Conservation (phyloP, 2,888 invertebrate genomes). For the Scaptodrosophila latifasciaeformis region DNA sequence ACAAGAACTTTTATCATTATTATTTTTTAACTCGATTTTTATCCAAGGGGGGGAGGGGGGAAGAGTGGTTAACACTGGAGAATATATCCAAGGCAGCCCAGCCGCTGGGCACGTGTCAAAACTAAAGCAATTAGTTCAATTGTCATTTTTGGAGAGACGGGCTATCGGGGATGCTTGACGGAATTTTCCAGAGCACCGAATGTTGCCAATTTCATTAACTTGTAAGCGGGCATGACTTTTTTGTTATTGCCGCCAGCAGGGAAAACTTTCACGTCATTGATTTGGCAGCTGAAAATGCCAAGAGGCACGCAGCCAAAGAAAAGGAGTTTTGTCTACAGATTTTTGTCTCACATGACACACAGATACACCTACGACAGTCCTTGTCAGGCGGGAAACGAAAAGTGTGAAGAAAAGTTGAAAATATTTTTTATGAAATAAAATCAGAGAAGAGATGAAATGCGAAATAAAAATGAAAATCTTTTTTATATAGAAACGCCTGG, state of each 20-base stretch:
- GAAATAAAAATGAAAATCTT: background rate
- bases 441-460: no score
- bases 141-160: conserved; percentile 51
- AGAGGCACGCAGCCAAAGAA: conserved; percentile 18
- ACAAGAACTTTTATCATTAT: conserved; percentile 43
- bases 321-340: conserved; percentile 8
- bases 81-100: no score
- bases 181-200: conserved; percentile 15
- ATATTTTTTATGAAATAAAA: conserved; percentile 7
- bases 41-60: background rate
- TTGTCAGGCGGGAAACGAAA: conserved; percentile 9
- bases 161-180: conserved; percentile 1
- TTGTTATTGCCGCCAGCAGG: conserved; percentile 6
- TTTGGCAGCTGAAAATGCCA: conserved; percentile 17
- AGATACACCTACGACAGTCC: no score
- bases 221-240: conserved; percentile 32
- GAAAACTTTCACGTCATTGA: conserved; percentile 23
- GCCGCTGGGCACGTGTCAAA: conserved; percentile 34
- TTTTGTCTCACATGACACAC: background rate
- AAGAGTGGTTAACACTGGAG: no score
- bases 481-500: conserved; percentile 30
- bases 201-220: conserved; percentile 56
- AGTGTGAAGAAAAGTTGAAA: conserved; percentile 1
- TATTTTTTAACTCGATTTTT: conserved; percentile 19
- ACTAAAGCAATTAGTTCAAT: conserved; percentile 64